phyloP scores from a whole-genome alignment of 2,888 invertebrate species.

The Brenthis ino region DNA sequence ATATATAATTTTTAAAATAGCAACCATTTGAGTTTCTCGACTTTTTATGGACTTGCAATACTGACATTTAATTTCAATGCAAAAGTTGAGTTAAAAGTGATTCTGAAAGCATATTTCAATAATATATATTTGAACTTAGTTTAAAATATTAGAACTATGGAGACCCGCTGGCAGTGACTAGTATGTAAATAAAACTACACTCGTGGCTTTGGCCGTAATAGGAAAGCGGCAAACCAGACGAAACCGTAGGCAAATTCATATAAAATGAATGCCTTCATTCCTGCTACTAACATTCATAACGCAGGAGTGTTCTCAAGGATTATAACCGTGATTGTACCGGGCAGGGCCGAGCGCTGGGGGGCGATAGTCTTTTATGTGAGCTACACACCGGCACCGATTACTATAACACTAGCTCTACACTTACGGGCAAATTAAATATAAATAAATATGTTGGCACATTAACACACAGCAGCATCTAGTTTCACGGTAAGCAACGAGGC shows the following conservation, averaged over 20 bases:
- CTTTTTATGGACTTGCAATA: too few relatives aligned
- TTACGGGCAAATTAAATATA: neutral
- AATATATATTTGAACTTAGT: too few relatives aligned
- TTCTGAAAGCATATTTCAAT: too few relatives aligned
- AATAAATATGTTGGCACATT: too few relatives aligned
- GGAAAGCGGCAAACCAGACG: slow-evolving; percentile 5
- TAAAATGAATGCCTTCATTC: slow-evolving; percentile 15
- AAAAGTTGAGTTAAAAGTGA: too few relatives aligned
- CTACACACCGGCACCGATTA: slow-evolving; percentile 17
- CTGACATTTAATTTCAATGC: too few relatives aligned
- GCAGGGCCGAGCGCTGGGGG: slow-evolving; percentile 21
- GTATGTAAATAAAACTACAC: neutral
- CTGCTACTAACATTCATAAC: slow-evolving; percentile 16
- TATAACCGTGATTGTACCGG: slow-evolving; percentile 26
- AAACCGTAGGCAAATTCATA: slow-evolving; percentile 17
- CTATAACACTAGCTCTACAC: slow-evolving; percentile 26
- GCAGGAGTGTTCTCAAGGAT: slow-evolving; percentile 18
- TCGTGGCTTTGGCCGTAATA: neutral
- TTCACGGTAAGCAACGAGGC: too few relatives aligned
- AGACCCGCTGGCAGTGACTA: neutral
- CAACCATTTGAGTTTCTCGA: too few relatives aligned
- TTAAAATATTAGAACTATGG: too few relatives aligned
- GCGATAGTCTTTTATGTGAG: slow-evolving; percentile 29
- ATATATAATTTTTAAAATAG: too few relatives aligned
- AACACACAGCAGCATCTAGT: too few relatives aligned